These are phyloP conservation scores for Heterodera carotae DNA, from an alignment of 1,140 invertebrate genomes.

Conservation along the genomic window DNA sequence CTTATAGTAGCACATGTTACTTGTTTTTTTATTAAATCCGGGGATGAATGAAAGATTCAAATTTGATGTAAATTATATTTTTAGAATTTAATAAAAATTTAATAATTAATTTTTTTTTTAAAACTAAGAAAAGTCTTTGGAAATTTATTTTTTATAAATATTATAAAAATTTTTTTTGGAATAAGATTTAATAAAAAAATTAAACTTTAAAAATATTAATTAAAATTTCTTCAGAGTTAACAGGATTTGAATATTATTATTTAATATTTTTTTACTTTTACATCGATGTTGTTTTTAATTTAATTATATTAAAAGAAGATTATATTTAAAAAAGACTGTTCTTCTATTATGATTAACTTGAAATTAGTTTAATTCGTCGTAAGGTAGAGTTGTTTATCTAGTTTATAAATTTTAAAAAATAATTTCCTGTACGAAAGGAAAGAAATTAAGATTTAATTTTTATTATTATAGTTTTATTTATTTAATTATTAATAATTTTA, in stretches of 20 bases:
- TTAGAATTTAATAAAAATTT: conserved; percentile 51
- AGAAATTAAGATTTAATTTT: conserved; percentile 34
- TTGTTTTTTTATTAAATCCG: conserved; percentile 45
- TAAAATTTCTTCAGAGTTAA: conserved; percentile 49
- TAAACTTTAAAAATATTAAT: conserved; percentile 36
- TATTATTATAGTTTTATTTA: conserved; percentile 36
- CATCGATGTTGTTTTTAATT: conserved; percentile 48
- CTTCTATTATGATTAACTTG: conserved; percentile 52
- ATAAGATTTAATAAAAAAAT: conserved; percentile 45
- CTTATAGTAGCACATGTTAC: conserved; percentile 47
- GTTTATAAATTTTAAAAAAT: conserved; percentile 42
- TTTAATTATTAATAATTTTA: conserved; percentile 37
- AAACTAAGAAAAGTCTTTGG: conserved; percentile 51
- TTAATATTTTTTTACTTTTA: conserved; percentile 45
- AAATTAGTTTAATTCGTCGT: conserved; percentile 55
- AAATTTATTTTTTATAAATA: conserved; percentile 44
- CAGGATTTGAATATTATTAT: conserved; percentile 41
- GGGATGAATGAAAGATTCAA: conserved; percentile 43
- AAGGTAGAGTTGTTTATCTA: conserved; percentile 53
- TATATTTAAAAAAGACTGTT: conserved; percentile 45
- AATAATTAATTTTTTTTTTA: conserved; percentile 46
- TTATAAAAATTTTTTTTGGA: conserved; percentile 42
- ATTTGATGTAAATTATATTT: conserved; percentile 41
- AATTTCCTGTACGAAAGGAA: conserved; percentile 46
- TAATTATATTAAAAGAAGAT: conserved; percentile 34